phyloP scores from a whole-genome alignment of 2,888 invertebrate species.

The Nomada ferruginata region DNA sequence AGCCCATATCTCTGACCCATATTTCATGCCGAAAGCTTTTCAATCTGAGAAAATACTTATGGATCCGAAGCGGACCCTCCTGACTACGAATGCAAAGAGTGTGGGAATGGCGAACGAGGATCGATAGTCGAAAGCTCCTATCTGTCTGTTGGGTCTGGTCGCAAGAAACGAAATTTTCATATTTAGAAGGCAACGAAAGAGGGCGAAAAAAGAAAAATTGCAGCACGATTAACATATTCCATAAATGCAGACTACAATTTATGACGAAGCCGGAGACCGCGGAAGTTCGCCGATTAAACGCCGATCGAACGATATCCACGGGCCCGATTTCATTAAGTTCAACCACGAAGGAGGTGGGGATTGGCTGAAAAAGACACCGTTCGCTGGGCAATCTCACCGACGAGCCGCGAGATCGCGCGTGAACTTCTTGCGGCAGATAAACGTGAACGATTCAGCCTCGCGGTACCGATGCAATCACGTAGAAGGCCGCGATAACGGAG shows the following conservation, averaged over 20 bases:
- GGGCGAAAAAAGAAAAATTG: background rate
- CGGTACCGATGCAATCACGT: conserved; percentile 79
- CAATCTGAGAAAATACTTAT: conserved; percentile 78
- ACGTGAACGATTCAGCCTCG: conserved; percentile 63
- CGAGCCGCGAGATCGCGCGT: conserved; percentile 55
- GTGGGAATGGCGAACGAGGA: conserved; percentile 59
- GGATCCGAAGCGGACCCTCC: conserved; percentile 57
- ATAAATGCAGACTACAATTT: conserved; percentile 6
- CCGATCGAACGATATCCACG: conserved; percentile 50
- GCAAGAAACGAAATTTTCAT: too few relatives aligned
- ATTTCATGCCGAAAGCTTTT: conserved; percentile 83
- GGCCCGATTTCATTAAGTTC: conserved; percentile 67
- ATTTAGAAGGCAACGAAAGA: background rate
- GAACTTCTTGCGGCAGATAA: conserved; percentile 71
- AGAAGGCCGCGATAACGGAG: conserved; percentile 82
- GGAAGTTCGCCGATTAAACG: background rate
- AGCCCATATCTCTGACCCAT: conserved; percentile 82
- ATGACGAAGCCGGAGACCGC: background rate
- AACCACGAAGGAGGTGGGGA: background rate
- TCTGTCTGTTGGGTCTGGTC: too few relatives aligned
- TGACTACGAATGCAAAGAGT: conserved; percentile 64
- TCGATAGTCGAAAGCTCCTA: conserved; percentile 63
- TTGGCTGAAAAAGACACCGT: conserved; percentile 54
- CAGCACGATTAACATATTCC: conserved; percentile 6
- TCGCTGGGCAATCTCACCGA: conserved; percentile 51